Evolutionary conservation across 2,888 invertebrate genomes (phyloP).

Genomic region (Ochlodes sylvanus): DNA sequence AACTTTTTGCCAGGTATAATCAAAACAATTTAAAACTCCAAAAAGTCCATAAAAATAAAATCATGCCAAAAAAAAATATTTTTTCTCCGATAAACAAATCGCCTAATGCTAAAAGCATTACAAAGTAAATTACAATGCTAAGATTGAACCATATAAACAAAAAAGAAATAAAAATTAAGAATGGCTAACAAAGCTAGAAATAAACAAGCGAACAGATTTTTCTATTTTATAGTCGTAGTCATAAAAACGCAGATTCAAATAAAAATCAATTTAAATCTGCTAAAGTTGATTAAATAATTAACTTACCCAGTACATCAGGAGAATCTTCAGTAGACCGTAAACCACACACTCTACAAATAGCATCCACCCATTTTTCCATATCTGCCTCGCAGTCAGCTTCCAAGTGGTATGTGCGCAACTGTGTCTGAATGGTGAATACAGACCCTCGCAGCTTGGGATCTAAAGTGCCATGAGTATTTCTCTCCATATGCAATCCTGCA

Average conservation of each 20-base stretch:
- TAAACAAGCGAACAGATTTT: background rate
- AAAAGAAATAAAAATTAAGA: background rate
- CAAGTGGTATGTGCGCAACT: conserved; percentile 95
- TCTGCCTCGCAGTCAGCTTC: conserved; percentile 96
- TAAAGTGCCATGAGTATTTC: conserved; percentile 91
- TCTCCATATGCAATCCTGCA: conserved; percentile 93
- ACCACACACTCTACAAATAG: conserved; percentile 96
- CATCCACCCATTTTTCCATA: conserved; percentile 98
- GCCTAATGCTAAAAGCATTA: background rate
- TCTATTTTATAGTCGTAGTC: background rate
- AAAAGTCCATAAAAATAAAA: no score
- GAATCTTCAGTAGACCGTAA: conserved; percentile 89
- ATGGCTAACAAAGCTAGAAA: no score
- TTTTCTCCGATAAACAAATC: no score
- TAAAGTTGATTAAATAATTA: no score
- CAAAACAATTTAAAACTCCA: no score
- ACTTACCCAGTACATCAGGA: conserved; percentile 54
- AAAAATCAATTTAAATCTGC: no score
- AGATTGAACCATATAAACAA: background rate
- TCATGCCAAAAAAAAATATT: no score
- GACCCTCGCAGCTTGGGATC: conserved; percentile 81
- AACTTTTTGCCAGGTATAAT: no score
- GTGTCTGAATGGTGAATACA: conserved; percentile 95
- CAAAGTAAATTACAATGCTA: background rate
- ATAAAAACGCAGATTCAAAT: no score